Evolutionary conservation across 2,888 invertebrate species (phyloP), one percentile per base, ranked within the genome.

Genomic region (Acrobasis consociella): DNA sequence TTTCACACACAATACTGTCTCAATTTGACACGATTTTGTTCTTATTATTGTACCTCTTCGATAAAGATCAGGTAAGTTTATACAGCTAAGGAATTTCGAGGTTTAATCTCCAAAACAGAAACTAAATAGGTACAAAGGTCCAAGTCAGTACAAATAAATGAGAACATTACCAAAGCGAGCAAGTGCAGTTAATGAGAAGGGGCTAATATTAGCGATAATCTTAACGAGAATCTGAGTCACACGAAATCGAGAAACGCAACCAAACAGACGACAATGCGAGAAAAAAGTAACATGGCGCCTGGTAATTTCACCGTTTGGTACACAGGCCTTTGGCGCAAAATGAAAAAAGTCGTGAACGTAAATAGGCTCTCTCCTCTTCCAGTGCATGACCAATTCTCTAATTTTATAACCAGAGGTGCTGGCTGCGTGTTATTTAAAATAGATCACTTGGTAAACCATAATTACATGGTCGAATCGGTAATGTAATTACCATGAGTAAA

Each of bases 311-410:
- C 80, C 76, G 80, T 42, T 78, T 79, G 73, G 78, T 78, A 71
- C 72, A 65, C 73, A 74, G 46, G 62, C 11, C 75, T 77, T 72
- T 78, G 72, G 72, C 71, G 78, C 82, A 83, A 89, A 89, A 87
- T 84, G 85, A 83, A 89, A 82, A 90, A 86, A 82, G 84, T 49
- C 67, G 71, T 68, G 70, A 72, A 77, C 83, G 86, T 86, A 87
- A 89, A 89, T 90, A 89, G 85, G 77, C 74, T 70, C 72, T 74
- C 78, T 77, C 74, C 75, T 71, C 76, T 72, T 71, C 77, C 72
- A 73, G 72, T 77, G 83, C 80, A 87, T 91, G 91, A 90, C 86
- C 86, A 90, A 87, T 89, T 80, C 80, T 86, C 89, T 89, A 89
- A 89, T 84, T 88, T 85, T 85, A 81, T 77, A 82, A 76, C 77